phyloP scores from a whole-genome alignment of 1,140 invertebrate species.

The Ceratosolen solmsi region DNA sequence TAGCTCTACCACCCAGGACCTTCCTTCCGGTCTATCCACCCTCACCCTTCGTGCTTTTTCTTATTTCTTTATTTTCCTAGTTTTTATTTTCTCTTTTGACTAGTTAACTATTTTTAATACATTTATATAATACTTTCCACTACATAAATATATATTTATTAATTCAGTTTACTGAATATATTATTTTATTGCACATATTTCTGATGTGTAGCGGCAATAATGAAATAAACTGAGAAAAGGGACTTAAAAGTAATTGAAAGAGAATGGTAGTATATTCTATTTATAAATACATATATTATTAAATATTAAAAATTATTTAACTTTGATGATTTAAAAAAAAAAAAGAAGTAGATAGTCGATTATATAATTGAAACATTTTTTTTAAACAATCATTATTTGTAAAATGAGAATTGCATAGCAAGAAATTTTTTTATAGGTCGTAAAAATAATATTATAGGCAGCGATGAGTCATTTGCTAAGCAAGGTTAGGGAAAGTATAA shows the following conservation, averaged over 20 bases:
- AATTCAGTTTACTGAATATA: not conserved
- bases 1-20: slow-evolving; percentile 66
- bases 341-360: no score
- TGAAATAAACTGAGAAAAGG: no score
- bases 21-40: slow-evolving; percentile 68
- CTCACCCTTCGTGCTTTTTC: slow-evolving; percentile 57
- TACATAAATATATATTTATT: not conserved
- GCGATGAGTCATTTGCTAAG: not conserved
- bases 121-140: not conserved
- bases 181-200: not conserved
- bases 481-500: slow-evolving; percentile 3
- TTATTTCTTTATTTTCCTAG: slow-evolving; percentile 45
- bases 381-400: no score
- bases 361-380: no score
- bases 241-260: no score
- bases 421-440: no score
- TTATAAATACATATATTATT: no score
- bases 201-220: not conserved
- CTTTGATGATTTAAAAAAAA: no score
- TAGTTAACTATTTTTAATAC: not conserved
- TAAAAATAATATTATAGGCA: no score
- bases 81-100: not conserved
- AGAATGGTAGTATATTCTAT: no score
- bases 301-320: no score
- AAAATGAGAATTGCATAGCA: no score